Conservation (phyloP, 2,888 invertebrate species). For the Ferdinandea cuprea region DNA sequence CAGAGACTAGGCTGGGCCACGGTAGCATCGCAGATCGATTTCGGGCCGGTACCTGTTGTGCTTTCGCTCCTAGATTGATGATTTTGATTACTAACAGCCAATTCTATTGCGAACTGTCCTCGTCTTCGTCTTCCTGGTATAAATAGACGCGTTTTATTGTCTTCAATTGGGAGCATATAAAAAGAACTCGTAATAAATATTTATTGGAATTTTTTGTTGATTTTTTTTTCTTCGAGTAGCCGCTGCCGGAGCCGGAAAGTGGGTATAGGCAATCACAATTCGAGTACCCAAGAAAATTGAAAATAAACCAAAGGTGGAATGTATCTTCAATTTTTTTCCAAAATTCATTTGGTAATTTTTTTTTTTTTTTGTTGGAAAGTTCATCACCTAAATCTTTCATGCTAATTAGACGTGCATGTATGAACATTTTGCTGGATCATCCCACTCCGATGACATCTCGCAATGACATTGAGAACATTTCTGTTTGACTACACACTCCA, state of each 20-base stretch:
- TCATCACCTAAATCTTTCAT: conserved; percentile 26
- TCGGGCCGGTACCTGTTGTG: conserved; percentile 34
- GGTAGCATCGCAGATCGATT: background rate
- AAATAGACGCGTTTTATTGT: background rate
- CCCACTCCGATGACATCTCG: background rate
- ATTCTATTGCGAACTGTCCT: too few species aligned
- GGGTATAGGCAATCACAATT: conserved; percentile 13
- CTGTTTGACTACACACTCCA: conserved; percentile 4
- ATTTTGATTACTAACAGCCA: conserved; percentile 21
- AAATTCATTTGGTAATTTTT: too few species aligned
- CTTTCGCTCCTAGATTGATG: conserved; percentile 11
- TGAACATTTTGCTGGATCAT: background rate
- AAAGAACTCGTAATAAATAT: conserved; percentile 24
- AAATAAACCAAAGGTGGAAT: background rate
- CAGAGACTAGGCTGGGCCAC: background rate
- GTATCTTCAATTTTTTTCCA: too few species aligned
- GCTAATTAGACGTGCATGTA: conserved; percentile 29
- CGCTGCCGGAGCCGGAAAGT: too few species aligned
- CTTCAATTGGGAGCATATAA: conserved; percentile 30
- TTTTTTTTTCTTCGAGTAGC: too few species aligned
- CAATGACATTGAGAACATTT: conserved; percentile 7
- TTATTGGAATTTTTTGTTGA: conserved; percentile 21
- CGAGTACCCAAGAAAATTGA: background rate
- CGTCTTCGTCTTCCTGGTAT: background rate
- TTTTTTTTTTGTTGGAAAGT: background rate